These are phyloP conservation scores for Andricus curvator DNA, from an alignment of 2,888 invertebrate species.

Conservation along the genomic window DNA sequence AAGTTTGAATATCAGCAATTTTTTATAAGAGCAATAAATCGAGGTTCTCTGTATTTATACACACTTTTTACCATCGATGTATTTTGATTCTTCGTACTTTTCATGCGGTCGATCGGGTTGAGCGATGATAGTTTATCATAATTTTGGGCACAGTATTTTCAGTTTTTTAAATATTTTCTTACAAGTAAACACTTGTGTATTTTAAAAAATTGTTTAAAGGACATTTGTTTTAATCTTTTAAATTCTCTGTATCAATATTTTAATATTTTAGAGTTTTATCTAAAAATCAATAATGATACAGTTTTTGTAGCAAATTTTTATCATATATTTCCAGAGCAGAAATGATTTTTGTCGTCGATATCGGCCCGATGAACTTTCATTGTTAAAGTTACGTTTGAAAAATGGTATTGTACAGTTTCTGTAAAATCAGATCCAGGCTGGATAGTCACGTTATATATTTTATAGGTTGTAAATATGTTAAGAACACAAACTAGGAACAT, in stretches of 20 bases:
- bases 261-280: background rate
- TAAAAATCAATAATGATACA: constrained; percentile 11
- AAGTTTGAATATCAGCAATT: background rate
- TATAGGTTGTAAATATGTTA: constrained; percentile 72
- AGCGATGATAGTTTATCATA: background rate
- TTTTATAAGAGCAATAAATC: too few relatives aligned
- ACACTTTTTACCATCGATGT: constrained; percentile 19
- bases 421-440: constrained; percentile 70
- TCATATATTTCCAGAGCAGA: background rate
- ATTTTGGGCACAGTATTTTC: background rate
- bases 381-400: constrained; percentile 33
- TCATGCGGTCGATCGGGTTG: constrained; percentile 21
- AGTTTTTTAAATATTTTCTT: background rate
- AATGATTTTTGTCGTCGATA: constrained; percentile 17
- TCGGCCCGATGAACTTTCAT: constrained; percentile 28
- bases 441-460: constrained; percentile 73
- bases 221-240: background rate
- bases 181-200: too few relatives aligned
- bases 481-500: constrained; percentile 4
- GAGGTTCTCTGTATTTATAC: too few relatives aligned
- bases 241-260: constrained; percentile 10
- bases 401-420: constrained; percentile 70
- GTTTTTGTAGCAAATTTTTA: background rate
- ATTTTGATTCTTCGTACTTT: constrained; percentile 17
- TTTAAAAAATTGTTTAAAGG: background rate